phyloP scores from a whole-genome alignment of 2,888 invertebrate species.

The Drosophila mulleri region DNA sequence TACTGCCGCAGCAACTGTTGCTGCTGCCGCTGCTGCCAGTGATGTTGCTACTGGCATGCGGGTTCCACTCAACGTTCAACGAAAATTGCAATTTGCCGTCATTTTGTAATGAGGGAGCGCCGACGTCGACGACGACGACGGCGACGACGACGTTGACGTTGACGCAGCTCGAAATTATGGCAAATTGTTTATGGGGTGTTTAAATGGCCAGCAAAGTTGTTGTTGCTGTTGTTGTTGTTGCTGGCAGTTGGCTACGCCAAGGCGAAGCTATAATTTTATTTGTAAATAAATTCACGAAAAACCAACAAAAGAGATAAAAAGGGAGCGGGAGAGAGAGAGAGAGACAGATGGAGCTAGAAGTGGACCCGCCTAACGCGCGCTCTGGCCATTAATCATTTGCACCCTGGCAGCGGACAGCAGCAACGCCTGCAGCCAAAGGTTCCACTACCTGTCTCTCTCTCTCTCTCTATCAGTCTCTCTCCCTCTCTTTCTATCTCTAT shows the following conservation, averaged over 20 bases:
- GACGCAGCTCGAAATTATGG: slow-evolving; percentile 77
- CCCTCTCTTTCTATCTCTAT: not conserved
- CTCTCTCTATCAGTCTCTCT: not conserved
- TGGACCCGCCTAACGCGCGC: slow-evolving; percentile 69
- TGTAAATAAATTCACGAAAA: slow-evolving; percentile 79
- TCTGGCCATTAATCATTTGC: slow-evolving; percentile 71
- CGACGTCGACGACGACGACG: slow-evolving; percentile 41
- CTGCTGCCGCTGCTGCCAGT: not conserved
- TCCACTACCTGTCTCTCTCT: slow-evolving; percentile 13
- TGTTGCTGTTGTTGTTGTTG: slow-evolving; percentile 26
- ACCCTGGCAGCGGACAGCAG: slow-evolving; percentile 62
- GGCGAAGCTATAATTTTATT: slow-evolving; percentile 71
- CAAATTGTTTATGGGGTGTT: slow-evolving; percentile 80
- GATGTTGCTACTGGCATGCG: slow-evolving; percentile 59
- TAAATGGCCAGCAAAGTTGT: slow-evolving; percentile 65
- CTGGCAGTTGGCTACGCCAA: slow-evolving; percentile 43
- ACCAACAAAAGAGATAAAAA: slow-evolving; percentile 59
- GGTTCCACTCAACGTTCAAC: slow-evolving; percentile 66
- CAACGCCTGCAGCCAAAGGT: slow-evolving; percentile 57
- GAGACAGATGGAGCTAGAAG: slow-evolving; percentile 18
- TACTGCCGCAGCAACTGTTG: not conserved
- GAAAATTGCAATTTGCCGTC: slow-evolving; percentile 81
- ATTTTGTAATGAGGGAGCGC: slow-evolving; percentile 80
- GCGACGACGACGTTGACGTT: slow-evolving; percentile 44
- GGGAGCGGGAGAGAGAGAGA: not conserved